Evolutionary conservation across 2,113 vertebrate species (phyloP).

Genomic region (Cynopterus brachyotis): DNA sequence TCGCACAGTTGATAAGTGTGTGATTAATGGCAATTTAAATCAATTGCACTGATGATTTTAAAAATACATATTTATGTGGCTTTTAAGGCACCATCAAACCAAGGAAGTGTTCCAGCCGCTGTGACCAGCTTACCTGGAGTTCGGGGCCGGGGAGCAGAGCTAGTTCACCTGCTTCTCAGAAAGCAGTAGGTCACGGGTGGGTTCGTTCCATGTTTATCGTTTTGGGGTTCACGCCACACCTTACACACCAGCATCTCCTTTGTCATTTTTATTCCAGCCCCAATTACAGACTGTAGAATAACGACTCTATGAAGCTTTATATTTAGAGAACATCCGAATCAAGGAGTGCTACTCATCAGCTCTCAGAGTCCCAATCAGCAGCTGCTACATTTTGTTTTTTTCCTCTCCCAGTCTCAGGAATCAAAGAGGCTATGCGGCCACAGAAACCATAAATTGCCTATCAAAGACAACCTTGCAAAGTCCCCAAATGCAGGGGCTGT

Average conservation of each 20-base stretch:
- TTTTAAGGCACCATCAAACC: conserved; percentile 64
- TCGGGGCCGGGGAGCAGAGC: background rate
- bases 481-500: background rate
- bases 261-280: background rate
- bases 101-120: background rate
- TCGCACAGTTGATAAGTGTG: conserved; percentile 65
- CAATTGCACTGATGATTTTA: conserved; percentile 75
- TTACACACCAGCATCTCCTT: accelerated
- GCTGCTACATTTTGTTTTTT: background rate
- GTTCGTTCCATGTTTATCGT: background rate
- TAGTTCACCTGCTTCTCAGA: background rate
- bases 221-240: background rate
- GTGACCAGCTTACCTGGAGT: background rate
- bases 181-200: background rate
- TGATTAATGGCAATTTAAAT: conserved; percentile 80
- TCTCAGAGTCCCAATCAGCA: background rate
- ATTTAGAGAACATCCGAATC: conserved; percentile 41
- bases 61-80: conserved; percentile 81
- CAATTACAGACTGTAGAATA: background rate
- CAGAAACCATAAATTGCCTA: background rate
- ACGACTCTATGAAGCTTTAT: background rate
- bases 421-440: background rate
- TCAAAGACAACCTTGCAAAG: background rate
- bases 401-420: background rate
- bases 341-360: conserved; percentile 8